Percentiles rank a stretch among this genome's conserved stretches.
Evolutionary conservation across 2,797 vertebrate genomes (phyloP).

Genomic region (Eulemur rubriventer): DNA sequence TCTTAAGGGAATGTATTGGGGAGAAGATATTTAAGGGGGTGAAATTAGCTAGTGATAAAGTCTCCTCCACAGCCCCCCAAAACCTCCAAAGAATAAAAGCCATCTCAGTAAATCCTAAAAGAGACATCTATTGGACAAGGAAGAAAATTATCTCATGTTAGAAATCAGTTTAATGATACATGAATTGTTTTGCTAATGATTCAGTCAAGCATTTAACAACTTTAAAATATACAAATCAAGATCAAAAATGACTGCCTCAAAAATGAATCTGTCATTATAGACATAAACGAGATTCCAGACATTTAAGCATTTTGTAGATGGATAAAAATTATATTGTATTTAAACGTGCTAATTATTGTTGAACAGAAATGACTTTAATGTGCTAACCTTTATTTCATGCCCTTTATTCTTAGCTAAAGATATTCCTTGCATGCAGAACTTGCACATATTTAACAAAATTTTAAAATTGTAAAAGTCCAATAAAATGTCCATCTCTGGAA

Average conservation of each 20-base stretch:
- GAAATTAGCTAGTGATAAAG: constrained; percentile 79
- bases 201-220: constrained; percentile 81
- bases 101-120: constrained; percentile 79
- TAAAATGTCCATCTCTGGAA: constrained; percentile 49
- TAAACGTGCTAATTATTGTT: constrained; percentile 74
- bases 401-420: constrained; percentile 48
- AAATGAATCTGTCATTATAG: constrained; percentile 77
- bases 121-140: constrained; percentile 65
- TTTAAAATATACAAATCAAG: constrained; percentile 82
- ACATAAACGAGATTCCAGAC: constrained; percentile 68
- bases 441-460: constrained; percentile 37
- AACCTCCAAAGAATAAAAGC: constrained; percentile 23
- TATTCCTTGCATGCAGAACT: constrained; percentile 45
- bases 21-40: constrained; percentile 74
- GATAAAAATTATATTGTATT: constrained; percentile 76
- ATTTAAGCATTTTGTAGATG: constrained; percentile 63
- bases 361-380: constrained; percentile 53
- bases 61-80: neutral
- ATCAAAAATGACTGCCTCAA: constrained; percentile 72
- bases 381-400: constrained; percentile 55
- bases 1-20: constrained; percentile 57
- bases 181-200: constrained; percentile 85
- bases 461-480: constrained; percentile 23
- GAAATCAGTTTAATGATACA: constrained; percentile 81
- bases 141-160: constrained; percentile 74